These are phyloP conservation scores for Anolis sagrei DNA, from an alignment of 2,113 vertebrate genomes.

Conservation along the genomic window DNA sequence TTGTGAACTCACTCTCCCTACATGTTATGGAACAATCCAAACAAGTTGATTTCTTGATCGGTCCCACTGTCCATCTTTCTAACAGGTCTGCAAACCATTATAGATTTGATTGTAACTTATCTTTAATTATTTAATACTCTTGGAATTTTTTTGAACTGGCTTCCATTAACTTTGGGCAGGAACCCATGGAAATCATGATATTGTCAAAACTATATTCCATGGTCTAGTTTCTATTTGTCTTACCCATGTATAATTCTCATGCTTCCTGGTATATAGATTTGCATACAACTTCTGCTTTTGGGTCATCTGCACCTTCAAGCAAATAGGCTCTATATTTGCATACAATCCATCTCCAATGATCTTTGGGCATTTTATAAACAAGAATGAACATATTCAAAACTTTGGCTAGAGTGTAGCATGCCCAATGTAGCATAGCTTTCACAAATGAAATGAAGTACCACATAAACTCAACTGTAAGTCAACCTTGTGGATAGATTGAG, in stretches of 20 bases:
- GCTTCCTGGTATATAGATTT: constrained; percentile 8
- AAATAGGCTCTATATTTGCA: constrained; percentile 17
- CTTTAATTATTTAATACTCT: neutral
- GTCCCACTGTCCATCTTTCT: neutral
- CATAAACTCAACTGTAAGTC: no score
- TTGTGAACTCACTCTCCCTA: neutral
- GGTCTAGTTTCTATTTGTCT: neutral
- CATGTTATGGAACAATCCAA: neutral
- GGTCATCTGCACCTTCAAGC: constrained; percentile 3
- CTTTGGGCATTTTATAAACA: constrained; percentile 12
- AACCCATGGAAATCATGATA: neutral
- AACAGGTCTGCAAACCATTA: neutral
- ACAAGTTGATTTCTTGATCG: neutral
- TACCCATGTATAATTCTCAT: constrained; percentile 23
- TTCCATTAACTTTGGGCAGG: neutral
- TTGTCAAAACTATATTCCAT: neutral
- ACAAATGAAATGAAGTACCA: no score
- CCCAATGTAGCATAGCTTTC: neutral
- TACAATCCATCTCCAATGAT: constrained; percentile 5
- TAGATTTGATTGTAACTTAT: neutral
- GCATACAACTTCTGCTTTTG: constrained; percentile 9
- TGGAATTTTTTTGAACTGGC: neutral
- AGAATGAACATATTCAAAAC: constrained; percentile 12
- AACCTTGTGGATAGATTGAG: no score
- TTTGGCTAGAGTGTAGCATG: neutral